phyloP scores from a whole-genome alignment of 2,888 invertebrate species.

The Chrysomela aeneicollis region DNA sequence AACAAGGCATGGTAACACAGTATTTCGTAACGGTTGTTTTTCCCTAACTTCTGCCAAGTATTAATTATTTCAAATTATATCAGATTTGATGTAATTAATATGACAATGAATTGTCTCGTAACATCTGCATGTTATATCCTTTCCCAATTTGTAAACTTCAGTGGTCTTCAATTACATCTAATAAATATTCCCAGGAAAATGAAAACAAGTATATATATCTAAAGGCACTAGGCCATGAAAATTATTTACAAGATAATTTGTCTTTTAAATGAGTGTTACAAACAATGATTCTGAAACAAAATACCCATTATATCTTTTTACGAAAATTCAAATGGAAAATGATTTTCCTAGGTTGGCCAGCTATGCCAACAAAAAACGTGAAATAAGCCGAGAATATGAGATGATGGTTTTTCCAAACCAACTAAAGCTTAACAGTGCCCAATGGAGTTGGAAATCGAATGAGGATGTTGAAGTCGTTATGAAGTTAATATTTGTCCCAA shows the following conservation, averaged over 20 bases:
- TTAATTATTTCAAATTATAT: slow-evolving; percentile 32
- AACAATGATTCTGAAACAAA: slow-evolving; percentile 12
- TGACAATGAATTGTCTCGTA: slow-evolving; percentile 17
- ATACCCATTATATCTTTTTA: not conserved
- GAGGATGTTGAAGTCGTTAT: not conserved
- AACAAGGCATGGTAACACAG: slow-evolving; percentile 24
- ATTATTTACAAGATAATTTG: not conserved
- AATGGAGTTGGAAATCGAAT: not conserved
- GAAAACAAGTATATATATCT: not conserved
- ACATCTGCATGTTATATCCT: slow-evolving; percentile 29
- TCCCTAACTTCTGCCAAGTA: slow-evolving; percentile 25
- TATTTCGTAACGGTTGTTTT: slow-evolving; percentile 25
- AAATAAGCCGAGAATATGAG: not conserved
- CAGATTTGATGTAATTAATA: slow-evolving; percentile 36
- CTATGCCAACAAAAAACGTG: slow-evolving; percentile 32
- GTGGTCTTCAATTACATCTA: not conserved
- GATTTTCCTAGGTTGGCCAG: slow-evolving; percentile 43
- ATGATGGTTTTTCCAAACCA: not conserved
- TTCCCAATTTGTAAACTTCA: slow-evolving; percentile 11
- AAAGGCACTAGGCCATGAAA: not conserved
- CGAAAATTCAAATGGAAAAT: slow-evolving; percentile 35
- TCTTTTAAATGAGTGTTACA: not conserved
- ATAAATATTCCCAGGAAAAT: not conserved
- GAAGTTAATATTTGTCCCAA: not conserved
- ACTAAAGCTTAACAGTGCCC: not conserved